Base-by-base conservation (phyloP, 1,140 invertebrate species). In the Saccostrea echinata region DNA sequence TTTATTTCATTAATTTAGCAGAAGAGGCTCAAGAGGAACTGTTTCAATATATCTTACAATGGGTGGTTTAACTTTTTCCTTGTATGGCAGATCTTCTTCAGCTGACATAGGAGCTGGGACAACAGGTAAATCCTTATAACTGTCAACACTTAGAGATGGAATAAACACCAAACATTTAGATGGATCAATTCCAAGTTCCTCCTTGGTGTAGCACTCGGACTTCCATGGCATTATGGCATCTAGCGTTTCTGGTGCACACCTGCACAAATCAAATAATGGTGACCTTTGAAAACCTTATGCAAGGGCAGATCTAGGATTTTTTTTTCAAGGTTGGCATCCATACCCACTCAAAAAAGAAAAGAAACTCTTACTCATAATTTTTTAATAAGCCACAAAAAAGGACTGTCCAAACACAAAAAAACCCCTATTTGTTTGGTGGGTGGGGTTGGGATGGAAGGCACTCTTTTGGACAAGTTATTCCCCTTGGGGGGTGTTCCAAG, bases 191-290 rank as follows among this genome's bases (percentile, higher is more conserved):
- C 92, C 91, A 57, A 90, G 89, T 4, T 90, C 64, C 30, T 88
- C 82, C 76, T 86, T 68, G 43, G 87, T 61, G 27, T 91, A 84
- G 71, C 84, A 81, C 21, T 88, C 85, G 43, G 81, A 91, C 82
- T 91, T 64, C 91, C 91, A 92, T 24, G 92, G 91, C 33, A 88
- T 57, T 43, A 92, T 84, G 11, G 90, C 90, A 64, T 91, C 87
- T 53, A 92, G 85, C 68, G 83, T 87, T n/a, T 33, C n/a, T 53
- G 92, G 92, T 51, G 91, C 51, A 52, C 51, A 43, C 84, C 90
- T 90, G 84, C 24, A 55, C 21, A 43, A 43, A 43, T 43, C 43
- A 43, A 43, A 43, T 43, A 43, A 43, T 43, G 1, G 1, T 43
- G 43, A 8, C 9, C 43, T 43, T 43, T 1, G 43, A 43, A 43